These are phyloP conservation scores for Palaemon carinicauda DNA, from an alignment of 1,140 invertebrate genomes.

Conservation along the genomic window DNA sequence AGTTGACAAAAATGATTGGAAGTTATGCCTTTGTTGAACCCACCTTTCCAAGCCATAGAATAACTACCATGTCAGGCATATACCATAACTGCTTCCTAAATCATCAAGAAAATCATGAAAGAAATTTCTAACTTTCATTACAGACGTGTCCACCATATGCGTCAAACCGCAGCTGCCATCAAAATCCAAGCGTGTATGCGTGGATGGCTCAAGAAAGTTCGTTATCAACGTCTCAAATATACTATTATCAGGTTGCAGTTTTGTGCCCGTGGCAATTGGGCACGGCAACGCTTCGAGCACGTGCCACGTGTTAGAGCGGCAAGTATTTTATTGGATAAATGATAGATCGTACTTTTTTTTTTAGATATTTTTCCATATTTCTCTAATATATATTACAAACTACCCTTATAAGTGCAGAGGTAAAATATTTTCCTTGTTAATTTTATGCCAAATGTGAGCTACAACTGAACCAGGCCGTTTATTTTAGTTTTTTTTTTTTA, in stretches of 20 bases:
- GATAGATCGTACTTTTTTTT: no score
- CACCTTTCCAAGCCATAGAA: no score
- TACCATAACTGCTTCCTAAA: no score
- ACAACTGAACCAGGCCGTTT: no score
- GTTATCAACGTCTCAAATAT: slow-evolving; percentile 63
- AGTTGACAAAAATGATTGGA: no score
- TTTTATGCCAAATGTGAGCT: no score
- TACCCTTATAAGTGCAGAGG: neutral
- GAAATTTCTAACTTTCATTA: slow-evolving; percentile 53
- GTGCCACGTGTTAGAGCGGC: slow-evolving; percentile 69
- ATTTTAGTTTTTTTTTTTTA: no score
- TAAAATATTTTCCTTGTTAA: no score
- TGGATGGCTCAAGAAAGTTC: slow-evolving; percentile 70
- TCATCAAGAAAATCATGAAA: no score
- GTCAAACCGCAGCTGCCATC: slow-evolving; percentile 80
- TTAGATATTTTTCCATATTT: neutral
- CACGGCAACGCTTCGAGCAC: slow-evolving; percentile 67
- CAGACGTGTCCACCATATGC: slow-evolving; percentile 74
- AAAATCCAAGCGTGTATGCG: slow-evolving; percentile 81
- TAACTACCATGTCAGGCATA: no score
- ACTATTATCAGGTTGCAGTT: slow-evolving; percentile 65
- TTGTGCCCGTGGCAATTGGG: slow-evolving; percentile 65
- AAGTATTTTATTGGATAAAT: neutral
- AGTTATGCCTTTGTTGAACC: no score
- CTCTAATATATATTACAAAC: neutral